Base-by-base conservation (phyloP, 2,888 invertebrate species). In the Lasioglossum figueresi region DNA sequence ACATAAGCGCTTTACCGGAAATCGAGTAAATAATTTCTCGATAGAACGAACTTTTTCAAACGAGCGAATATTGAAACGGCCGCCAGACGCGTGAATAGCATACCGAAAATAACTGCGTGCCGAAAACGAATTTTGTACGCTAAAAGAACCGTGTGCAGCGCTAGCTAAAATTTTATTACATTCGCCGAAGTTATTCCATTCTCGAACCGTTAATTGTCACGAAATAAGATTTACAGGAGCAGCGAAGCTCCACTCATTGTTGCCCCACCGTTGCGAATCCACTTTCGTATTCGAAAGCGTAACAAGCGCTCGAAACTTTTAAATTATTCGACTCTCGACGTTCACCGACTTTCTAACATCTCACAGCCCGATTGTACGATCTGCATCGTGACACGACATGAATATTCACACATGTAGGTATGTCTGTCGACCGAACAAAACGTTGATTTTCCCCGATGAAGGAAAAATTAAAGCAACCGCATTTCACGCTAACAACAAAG, bases 191-290 rank as follows among this genome's bases (percentile, higher is more conserved):
- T 88, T 88, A 81, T 78, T 77, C 70, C 52, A 34, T 59, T 10
- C 27, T 43, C n/a, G 43, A 71, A 56, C 48, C 59, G 37, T 83
- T 89, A 89, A 88, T 88, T 81, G 79, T 78, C 75, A 74, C 76
- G 86, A 71, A 89, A 86, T 87, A 85, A 88, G 86, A 84, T 89
- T 88, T 88, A 88, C 72, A 48, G 59, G 43, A 16, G 27, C 43
- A 48, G 19, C 48, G 23, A 63, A 79, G 76, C 78, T 68, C 16
- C 80, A 63, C 84, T 82, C 80, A 79, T 70, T 79, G 86, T 84
- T 88, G 86, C 88, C 82, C 85, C 37, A 80, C 27, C 43, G 19
- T 52, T 23, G 31, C 80, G 82, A 79, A 78, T 78, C 70, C 63
- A 79, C 70, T 63, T 34, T 68, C 45, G 63, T 56, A 6, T 34